Conservation (phyloP, 2,113 vertebrate genomes). For the Clarias macrocephalus region DNA sequence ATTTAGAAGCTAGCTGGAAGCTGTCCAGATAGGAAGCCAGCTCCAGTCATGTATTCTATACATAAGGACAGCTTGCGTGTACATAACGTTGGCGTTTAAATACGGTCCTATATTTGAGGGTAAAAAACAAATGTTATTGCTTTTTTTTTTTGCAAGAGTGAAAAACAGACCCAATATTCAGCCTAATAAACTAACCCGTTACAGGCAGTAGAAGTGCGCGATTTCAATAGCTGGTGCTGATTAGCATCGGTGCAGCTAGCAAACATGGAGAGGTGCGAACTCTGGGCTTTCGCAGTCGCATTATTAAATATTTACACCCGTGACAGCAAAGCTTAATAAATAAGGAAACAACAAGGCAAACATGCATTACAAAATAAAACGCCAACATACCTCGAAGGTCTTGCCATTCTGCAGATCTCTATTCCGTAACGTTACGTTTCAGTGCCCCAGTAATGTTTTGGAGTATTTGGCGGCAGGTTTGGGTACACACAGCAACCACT, state of each 20-base stretch:
- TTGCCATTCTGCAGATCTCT: conserved; percentile 52
- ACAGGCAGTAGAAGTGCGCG: not conserved
- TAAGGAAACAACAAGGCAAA: too few relatives aligned
- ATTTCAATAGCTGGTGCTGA: not conserved
- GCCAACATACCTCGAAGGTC: conserved; percentile 58
- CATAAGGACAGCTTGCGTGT: too few relatives aligned
- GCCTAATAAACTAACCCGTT: not conserved
- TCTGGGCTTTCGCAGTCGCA: not conserved
- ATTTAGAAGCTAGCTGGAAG: not conserved
- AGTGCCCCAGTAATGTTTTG: not conserved
- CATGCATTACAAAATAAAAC: not conserved
- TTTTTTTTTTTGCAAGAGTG: not conserved
- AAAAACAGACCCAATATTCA: too few relatives aligned
- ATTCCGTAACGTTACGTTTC: not conserved
- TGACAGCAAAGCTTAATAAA: not conserved
- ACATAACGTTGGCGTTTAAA: not conserved
- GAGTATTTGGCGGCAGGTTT: conserved; percentile 42
- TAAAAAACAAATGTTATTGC: not conserved
- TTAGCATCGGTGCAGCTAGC: conserved; percentile 42
- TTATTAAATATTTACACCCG: not conserved
- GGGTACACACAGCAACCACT: conserved; percentile 12
- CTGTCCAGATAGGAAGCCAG: not conserved
- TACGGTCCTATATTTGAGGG: not conserved
- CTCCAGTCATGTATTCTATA: not conserved
- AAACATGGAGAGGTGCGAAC: conserved; percentile 38